phyloP scores from a whole-genome alignment of 2,888 invertebrate genomes.

The Ommatoiulus sabulosus region DNA sequence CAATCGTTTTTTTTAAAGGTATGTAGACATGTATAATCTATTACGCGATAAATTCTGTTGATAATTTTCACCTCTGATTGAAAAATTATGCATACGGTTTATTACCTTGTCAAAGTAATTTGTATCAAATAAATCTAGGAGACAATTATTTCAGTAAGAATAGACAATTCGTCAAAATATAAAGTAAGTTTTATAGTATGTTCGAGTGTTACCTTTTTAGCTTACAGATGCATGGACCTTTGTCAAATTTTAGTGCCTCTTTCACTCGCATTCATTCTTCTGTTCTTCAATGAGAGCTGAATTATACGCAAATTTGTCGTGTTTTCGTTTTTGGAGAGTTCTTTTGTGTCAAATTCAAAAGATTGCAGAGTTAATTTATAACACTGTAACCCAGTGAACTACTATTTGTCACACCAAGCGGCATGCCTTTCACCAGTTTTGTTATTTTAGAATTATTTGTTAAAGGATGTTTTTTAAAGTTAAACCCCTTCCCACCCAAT shows the following conservation, averaged over 20 bases:
- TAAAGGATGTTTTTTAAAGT: background rate
- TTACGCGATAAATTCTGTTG: slow-evolving; percentile 31
- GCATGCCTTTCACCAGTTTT: background rate
- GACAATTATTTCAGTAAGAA: no score
- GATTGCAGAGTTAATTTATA: slow-evolving; percentile 12
- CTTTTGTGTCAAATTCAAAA: slow-evolving; percentile 4
- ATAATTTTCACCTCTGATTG: slow-evolving; percentile 2
- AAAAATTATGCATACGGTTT: background rate
- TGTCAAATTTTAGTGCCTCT: background rate
- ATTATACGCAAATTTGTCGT: background rate
- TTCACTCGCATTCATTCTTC: background rate
- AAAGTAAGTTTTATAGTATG: no score
- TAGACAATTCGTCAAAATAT: no score
- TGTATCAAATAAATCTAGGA: no score
- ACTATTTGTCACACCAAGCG: background rate
- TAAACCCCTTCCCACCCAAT: background rate
- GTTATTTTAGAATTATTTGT: slow-evolving; percentile 10
- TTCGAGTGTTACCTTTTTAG: no score
- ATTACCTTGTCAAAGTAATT: no score
- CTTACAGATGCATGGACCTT: background rate
- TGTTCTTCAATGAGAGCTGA: slow-evolving; percentile 1
- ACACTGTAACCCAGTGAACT: background rate
- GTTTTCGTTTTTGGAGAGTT: slow-evolving; percentile 35
- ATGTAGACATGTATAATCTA: slow-evolving; percentile 42
- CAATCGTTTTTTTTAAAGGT: slow-evolving; percentile 21